Percentiles rank a stretch among this genome's conserved stretches.
These are phyloP conservation scores for Silurus glanis DNA, from an alignment of 2,113 vertebrate genomes.

Conservation along the genomic window DNA sequence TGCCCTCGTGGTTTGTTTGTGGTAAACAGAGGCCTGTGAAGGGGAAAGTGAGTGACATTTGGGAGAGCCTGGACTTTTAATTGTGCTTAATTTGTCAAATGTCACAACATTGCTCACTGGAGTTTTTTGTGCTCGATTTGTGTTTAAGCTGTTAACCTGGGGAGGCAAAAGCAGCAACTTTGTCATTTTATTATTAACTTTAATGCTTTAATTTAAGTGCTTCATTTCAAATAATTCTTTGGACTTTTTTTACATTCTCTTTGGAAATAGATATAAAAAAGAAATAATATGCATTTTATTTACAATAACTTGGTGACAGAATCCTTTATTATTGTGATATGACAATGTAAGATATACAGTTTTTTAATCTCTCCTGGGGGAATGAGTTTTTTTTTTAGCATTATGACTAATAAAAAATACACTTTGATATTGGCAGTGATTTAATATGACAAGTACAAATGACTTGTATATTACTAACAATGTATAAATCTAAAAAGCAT, in stretches of 20 bases:
- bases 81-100: slow-evolving; percentile 55
- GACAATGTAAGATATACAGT: neutral
- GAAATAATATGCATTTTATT: neutral
- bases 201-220: neutral
- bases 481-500: too few relatives aligned
- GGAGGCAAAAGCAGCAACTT: neutral
- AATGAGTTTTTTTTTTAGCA: neutral
- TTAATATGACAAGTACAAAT: neutral
- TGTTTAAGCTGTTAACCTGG: slow-evolving; percentile 7
- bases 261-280: neutral
- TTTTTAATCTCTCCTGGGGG: neutral
- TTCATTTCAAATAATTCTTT: neutral
- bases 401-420: neutral
- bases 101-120: slow-evolving; percentile 47
- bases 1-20: slow-evolving; percentile 47
- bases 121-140: slow-evolving; percentile 17
- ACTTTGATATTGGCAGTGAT: neutral
- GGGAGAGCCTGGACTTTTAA: slow-evolving; percentile 45
- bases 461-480: too few relatives aligned
- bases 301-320: neutral
- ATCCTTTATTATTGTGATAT: neutral
- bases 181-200: neutral
- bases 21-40: slow-evolving; percentile 51
- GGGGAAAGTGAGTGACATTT: slow-evolving; percentile 53
- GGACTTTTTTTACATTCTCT: neutral